Base-by-base conservation (phyloP, 2,797 vertebrate species). In the Tauraco hartlaubi region DNA sequence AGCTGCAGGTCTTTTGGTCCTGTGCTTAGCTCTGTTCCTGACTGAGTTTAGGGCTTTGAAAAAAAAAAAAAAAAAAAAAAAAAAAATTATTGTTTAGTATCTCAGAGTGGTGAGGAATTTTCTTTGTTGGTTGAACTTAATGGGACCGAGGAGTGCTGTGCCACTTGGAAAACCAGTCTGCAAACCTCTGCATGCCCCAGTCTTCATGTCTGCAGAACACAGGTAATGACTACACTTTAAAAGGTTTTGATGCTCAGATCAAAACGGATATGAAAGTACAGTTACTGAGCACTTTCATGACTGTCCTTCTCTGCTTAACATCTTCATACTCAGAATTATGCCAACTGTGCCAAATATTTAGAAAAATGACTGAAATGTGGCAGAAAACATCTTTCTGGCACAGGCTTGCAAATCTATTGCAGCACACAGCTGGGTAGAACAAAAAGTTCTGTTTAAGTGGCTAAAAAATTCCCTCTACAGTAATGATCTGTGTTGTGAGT, bases 181-280 rank as follows among this genome's bases (percentile, higher is more conserved):
- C 71, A 77, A 61, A 80, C 15, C 44, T 77, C 25, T 26, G 21
- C 9, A 0, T 59, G 66, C 12, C 25, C 4, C 10, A 28, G 9
- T 52, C 43, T 54, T 77, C 3, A 1, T 4, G 10, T 52, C 58
- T 78, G 35, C 6, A 3, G 48, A 82, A 41, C 8, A 1, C 0
- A 6, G 43, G 18, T 39, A 66, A 59, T 21, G 21, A 12, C 29
- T 21, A 0, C 2, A 6, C 28, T 79, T 62, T 6, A 22, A 33
- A 69, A 74, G 51, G 19, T 55, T 64, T 83, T 69, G 73, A 63
- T 85, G n/a, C 37, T 86, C 6, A 5, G 25, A 88, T 79, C 44
- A 94, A 63, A 88, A 73, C 0, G 3, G 10, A 14, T 23, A 12
- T 5, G 21, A 16, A 90, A 74, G 48, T 68, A 22, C 29, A 59